phyloP scores from a whole-genome alignment of 1,140 invertebrate genomes.

The Zaprionus camerounensis region DNA sequence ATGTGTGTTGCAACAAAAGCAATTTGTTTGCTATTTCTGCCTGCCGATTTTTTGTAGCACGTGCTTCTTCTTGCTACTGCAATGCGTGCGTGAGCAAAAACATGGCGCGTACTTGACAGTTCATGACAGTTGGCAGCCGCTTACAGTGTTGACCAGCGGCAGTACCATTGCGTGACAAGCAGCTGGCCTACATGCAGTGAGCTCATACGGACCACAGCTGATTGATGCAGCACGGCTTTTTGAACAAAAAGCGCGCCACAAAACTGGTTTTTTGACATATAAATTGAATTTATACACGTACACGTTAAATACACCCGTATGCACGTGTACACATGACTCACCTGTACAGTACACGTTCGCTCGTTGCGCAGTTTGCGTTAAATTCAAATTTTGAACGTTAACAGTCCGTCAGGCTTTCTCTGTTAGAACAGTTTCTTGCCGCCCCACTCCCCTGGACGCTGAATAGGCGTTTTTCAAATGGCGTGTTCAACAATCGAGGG shows the following conservation, averaged over 20 bases:
- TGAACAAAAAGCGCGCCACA: background rate
- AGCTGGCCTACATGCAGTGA: background rate
- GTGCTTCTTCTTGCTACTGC: conserved; percentile 48
- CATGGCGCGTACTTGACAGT: conserved; percentile 54
- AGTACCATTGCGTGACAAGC: conserved; percentile 2
- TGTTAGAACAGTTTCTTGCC: no score
- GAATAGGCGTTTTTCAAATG: no score
- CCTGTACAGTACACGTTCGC: background rate
- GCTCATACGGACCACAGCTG: conserved; percentile 5
- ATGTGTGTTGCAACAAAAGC: conserved; percentile 23
- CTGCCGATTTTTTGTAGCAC: conserved; percentile 17
- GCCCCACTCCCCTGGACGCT: no score
- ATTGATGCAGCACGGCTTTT: background rate
- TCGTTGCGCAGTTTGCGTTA: background rate
- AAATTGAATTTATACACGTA: no score
- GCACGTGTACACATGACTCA: no score
- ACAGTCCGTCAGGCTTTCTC: background rate
- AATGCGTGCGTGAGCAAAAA: conserved; percentile 56
- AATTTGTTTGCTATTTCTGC: conserved; percentile 46
- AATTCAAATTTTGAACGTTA: conserved; percentile 4
- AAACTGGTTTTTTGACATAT: background rate
- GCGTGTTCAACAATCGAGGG: no score
- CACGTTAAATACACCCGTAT: no score
- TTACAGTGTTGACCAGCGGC: conserved; percentile 36
- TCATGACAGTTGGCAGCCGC: conserved; percentile 35